phyloP scores from a whole-genome alignment of 2,888 invertebrate species.

The Sympetrum striolatum region DNA sequence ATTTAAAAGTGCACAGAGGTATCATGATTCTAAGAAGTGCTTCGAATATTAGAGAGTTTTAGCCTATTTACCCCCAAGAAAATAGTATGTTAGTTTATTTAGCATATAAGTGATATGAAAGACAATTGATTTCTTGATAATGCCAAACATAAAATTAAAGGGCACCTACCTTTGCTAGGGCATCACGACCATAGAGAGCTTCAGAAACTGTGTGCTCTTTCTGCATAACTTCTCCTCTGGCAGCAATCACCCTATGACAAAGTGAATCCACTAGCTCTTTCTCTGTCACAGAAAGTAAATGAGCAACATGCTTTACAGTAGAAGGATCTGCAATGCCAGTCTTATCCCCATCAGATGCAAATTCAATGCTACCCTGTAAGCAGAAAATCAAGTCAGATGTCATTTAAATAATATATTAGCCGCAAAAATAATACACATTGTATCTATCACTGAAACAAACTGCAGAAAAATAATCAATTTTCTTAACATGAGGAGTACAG shows the following conservation, averaged over 20 bases:
- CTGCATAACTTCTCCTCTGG: constrained; percentile 89
- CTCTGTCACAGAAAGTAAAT: constrained; percentile 70
- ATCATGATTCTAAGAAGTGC: no score
- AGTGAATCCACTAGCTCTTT: constrained; percentile 76
- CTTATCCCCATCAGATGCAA: constrained; percentile 66
- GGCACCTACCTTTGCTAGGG: constrained; percentile 78
- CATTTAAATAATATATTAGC: background rate
- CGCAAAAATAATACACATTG: no score
- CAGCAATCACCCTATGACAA: constrained; percentile 88
- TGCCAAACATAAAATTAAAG: no score
- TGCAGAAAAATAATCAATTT: no score
- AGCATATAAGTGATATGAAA: no score
- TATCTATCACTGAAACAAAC: no score
- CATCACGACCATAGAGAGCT: constrained; percentile 88
- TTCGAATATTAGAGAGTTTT: no score
- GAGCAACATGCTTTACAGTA: constrained; percentile 64
- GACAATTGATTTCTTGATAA: no score
- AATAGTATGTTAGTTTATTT: no score
- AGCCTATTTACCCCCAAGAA: no score
- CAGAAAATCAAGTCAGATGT: background rate
- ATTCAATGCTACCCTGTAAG: constrained; percentile 69
- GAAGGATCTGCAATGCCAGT: constrained; percentile 63
- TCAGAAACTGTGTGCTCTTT: constrained; percentile 87
- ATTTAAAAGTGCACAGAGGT: no score
- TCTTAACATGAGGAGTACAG: no score